phyloP scores from a whole-genome alignment of 2,797 vertebrate genomes.

The Phalanger gymnotis region DNA sequence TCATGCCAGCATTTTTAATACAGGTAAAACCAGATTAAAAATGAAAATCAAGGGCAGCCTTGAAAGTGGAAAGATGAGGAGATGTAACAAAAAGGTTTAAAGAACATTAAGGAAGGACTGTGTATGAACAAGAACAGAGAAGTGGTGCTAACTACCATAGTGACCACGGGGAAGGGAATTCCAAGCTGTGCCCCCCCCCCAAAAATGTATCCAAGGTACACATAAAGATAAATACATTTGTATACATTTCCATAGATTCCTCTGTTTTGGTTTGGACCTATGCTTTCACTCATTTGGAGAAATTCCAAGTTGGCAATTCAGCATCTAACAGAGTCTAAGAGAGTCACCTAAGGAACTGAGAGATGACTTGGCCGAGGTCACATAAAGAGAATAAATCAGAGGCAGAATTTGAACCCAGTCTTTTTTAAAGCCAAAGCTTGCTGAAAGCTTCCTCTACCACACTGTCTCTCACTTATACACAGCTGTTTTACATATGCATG shows the following conservation, averaged over 20 bases:
- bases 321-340: background rate
- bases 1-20: background rate
- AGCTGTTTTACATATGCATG: background rate
- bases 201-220: background rate
- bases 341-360: background rate
- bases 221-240: background rate
- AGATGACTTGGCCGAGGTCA: too few relatives aligned
- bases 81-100: background rate
- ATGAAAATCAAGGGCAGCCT: background rate
- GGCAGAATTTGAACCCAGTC: background rate
- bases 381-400: too few relatives aligned
- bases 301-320: background rate
- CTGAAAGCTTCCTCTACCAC: background rate
- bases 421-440: background rate
- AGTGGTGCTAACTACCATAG: background rate
- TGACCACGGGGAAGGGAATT: background rate
- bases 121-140: background rate
- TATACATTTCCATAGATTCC: background rate
- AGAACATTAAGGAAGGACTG: background rate
- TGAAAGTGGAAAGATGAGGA: background rate
- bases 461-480: background rate
- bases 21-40: background rate
- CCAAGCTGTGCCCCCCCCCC: too few relatives aligned
- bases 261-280: background rate
- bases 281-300: background rate